Evolutionary conservation across 2,113 vertebrate species (phyloP), one percentile per base, ranked within the genome.

Genomic region (Platichthys flesus): DNA sequence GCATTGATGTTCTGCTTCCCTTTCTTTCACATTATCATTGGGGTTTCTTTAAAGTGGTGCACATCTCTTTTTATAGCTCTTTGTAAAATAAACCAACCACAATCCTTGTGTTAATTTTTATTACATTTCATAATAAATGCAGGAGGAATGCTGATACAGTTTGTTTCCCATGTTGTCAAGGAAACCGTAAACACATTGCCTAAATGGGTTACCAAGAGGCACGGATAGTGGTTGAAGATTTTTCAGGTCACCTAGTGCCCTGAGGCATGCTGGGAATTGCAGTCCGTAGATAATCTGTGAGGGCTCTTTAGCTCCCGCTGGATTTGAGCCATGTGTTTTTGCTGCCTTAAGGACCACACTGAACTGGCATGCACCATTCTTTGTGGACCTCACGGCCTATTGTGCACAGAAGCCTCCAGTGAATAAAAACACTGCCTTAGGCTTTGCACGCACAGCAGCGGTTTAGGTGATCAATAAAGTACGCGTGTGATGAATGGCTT

Each of bases 201-300:
- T 79, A 81, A 82, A 79, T 90, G 79, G 67, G 85, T 79, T 88
- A 81, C 86, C 75, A 76, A 83, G 65, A 86, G 61, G 79, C 81
- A 31, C 4, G 8, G 63, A 65, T 74, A 42, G 61, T 5, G n/a
- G 61, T 71, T 73, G 9, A 49, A 59, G 40, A 74, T 74, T 88
- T 88, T 90, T 75, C 64, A 83, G 90, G 91, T 84, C 89, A 71
- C 54, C 37, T 70, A 3, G 56, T 10, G n/a, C 76, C 85, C 82
- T 51, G 60, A 88, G 86, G 91, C 84, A 89, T 12, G 58, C 79
- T 88, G 88, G 78, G 82, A 83, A 56, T 66, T 84, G 73, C n/a
- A 80, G 79, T 88, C 82, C 63, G 60, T 83, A 67, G 61, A 88
- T 69, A 57, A 67, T 65, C 73, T 70, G 12, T 23, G 18, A 68